A percentile compares a stretch with the other conserved stretches of the same genome.
phyloP scores from a whole-genome alignment of 2,113 vertebrate genomes.

The Oxyruncus cristatus region DNA sequence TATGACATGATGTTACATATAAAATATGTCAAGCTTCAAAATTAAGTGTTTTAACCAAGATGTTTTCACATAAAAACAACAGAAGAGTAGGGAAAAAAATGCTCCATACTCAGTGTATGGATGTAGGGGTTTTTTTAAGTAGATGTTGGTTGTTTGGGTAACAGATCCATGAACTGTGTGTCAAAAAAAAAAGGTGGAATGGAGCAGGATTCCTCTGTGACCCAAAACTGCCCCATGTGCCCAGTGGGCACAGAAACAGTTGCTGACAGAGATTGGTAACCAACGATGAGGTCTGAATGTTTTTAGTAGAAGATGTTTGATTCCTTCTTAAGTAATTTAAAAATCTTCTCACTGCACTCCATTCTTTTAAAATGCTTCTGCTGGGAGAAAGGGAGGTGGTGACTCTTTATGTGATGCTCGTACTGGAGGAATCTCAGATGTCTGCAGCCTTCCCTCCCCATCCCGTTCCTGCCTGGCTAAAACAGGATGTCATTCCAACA shows the following conservation, averaged over 20 bases:
- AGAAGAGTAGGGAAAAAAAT: not conserved
- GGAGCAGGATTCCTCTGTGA: not conserved
- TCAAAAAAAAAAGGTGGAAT: not conserved
- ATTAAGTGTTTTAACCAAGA: not conserved
- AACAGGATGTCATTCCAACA: not conserved
- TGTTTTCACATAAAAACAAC: not conserved
- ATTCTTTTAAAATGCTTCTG: not conserved
- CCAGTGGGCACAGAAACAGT: not conserved
- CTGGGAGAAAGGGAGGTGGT: not conserved
- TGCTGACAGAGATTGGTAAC: not conserved
- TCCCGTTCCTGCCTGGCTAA: not conserved
- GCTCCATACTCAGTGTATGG: not conserved
- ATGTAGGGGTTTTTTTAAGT: not conserved
- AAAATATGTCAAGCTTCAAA: not conserved
- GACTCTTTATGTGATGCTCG: not conserved
- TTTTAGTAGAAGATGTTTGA: not conserved
- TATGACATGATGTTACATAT: not conserved
- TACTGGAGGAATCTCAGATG: not conserved
- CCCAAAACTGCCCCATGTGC: not conserved
- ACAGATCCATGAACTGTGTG: not conserved
- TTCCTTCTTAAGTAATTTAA: not conserved
- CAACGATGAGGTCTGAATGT: not conserved
- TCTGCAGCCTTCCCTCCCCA: not conserved
- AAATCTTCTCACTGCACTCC: not conserved
- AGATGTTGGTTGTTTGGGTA: not conserved